Conservation (phyloP, 2,797 vertebrate genomes). For the Lepus townsendii region DNA sequence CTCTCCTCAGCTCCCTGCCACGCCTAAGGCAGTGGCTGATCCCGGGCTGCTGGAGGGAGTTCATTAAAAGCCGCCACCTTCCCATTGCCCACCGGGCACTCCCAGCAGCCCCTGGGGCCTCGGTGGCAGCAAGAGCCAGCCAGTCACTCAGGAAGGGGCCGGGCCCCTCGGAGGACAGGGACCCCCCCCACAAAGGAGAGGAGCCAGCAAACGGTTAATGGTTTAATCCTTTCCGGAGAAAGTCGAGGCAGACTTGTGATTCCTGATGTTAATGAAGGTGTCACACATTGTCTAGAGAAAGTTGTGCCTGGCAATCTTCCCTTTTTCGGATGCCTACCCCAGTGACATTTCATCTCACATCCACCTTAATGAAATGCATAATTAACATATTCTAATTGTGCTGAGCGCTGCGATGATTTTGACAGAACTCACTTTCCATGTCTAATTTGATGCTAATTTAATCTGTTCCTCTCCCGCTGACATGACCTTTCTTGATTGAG, state of each 20-base stretch:
- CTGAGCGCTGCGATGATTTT: slow-evolving; percentile 99
- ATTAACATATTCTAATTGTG: slow-evolving; percentile 99
- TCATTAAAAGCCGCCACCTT: slow-evolving; percentile 71
- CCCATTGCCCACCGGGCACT: slow-evolving; percentile 60
- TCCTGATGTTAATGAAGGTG: slow-evolving; percentile 99
- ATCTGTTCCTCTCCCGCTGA: slow-evolving; percentile 99
- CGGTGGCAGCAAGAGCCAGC: background rate
- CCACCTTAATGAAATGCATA: slow-evolving; percentile 99
- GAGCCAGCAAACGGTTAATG: slow-evolving; percentile 93
- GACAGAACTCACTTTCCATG: slow-evolving; percentile 99
- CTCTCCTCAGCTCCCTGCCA: slow-evolving; percentile 1
- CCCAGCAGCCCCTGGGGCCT: slow-evolving; percentile 70
- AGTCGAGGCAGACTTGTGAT: slow-evolving; percentile 99
- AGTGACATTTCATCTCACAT: slow-evolving; percentile 99
- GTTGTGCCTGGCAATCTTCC: slow-evolving; percentile 99
- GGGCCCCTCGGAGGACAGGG: slow-evolving; percentile 48
- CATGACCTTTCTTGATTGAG: slow-evolving; percentile 99
- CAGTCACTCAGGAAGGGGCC: slow-evolving; percentile 48
- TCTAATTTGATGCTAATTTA: slow-evolving; percentile 99
- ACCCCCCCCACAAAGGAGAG: slow-evolving; percentile 52
- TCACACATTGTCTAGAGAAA: slow-evolving; percentile 99
- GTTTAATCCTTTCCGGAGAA: slow-evolving; percentile 98
- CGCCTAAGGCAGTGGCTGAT: slow-evolving; percentile 64
- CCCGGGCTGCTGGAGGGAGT: slow-evolving; percentile 51
- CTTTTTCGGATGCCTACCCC: slow-evolving; percentile 99